Percentiles rank a stretch among this genome's conserved stretches.
phyloP scores from a whole-genome alignment of 2,888 invertebrate genomes.

The Sylvicola fuscatus region DNA sequence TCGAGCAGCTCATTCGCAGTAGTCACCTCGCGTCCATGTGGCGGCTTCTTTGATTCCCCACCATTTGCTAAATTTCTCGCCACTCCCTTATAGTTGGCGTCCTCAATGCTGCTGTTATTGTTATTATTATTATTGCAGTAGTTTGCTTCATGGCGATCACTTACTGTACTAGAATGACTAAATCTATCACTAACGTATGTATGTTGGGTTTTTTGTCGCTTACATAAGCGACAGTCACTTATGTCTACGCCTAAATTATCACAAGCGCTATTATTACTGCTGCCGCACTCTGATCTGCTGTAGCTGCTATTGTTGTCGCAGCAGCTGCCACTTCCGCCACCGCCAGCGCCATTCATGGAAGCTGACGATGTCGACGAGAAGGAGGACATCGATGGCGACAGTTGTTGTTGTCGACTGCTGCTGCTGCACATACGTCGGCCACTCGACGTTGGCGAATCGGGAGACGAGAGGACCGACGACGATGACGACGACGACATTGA shows the following conservation, averaged over 20 bases:
- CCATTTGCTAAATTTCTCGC: too few species aligned
- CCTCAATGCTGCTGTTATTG: neutral
- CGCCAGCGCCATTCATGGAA: conserved; percentile 4
- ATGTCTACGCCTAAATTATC: neutral
- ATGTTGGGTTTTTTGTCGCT: conserved; percentile 25
- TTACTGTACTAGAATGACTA: too few species aligned
- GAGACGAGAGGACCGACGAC: conserved; percentile 9
- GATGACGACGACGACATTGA: conserved; percentile 13
- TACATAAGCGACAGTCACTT: conserved; percentile 22
- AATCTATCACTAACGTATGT: conserved; percentile 11
- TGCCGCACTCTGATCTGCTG: neutral
- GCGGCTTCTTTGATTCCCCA: too few species aligned
- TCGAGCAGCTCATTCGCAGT: neutral
- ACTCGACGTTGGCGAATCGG: conserved; percentile 13
- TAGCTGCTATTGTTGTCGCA: conserved; percentile 2
- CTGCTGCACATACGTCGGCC: too few species aligned
- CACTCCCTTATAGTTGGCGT: neutral
- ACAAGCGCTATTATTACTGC: conserved; percentile 1
- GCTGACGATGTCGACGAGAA: too few species aligned
- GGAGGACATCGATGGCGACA: too few species aligned
- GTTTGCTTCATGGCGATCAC: conserved; percentile 4
- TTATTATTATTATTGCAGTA: conserved; percentile 3
- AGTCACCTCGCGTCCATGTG: too few species aligned
- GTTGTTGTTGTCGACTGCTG: too few species aligned
- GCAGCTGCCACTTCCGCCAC: conserved; percentile 1